Conservation (phyloP, 1,140 invertebrate species). For the Campoletis sonorensis region DNA sequence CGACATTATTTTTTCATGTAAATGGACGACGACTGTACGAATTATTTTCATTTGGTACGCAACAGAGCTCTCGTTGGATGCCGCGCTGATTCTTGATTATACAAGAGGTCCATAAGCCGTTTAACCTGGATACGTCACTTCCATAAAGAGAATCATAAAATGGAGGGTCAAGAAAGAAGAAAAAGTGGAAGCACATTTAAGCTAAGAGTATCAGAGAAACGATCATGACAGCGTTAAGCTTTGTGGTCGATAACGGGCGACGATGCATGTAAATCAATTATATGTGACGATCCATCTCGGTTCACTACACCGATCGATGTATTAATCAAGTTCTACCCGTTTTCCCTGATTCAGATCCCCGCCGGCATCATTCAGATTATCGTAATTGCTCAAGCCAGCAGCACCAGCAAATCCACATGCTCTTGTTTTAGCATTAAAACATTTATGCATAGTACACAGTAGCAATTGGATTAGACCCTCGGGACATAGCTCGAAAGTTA, state of each 20-base stretch:
- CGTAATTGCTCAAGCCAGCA: constrained; percentile 37
- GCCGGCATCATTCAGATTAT: constrained; percentile 38
- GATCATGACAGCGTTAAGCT: constrained; percentile 14
- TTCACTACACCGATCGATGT: constrained; percentile 28
- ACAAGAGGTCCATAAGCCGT: constrained; percentile 42
- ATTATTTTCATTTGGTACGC: neutral
- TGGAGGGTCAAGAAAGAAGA: constrained; percentile 11
- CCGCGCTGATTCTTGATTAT: constrained; percentile 23
- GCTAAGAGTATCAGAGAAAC: neutral
- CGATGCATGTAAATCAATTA: constrained; percentile 47
- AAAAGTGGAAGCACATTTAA: neutral
- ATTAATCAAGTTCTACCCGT: constrained; percentile 40
- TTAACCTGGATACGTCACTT: constrained; percentile 62
- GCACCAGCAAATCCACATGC: neutral
- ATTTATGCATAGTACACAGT: neutral
- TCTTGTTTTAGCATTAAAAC: constrained; percentile 29
- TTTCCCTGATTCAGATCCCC: neutral
- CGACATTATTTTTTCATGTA: neutral
- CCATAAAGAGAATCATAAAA: constrained; percentile 53
- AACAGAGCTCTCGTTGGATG: neutral
- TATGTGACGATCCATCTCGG: constrained; percentile 33
- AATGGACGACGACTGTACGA: neutral
- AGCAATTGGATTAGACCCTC: constrained; percentile 17
- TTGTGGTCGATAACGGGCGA: constrained; percentile 28
- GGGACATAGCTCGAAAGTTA: constrained; percentile 1